phyloP scores from a whole-genome alignment of 2,113 vertebrate species.

The Shinisaurus crocodilurus region DNA sequence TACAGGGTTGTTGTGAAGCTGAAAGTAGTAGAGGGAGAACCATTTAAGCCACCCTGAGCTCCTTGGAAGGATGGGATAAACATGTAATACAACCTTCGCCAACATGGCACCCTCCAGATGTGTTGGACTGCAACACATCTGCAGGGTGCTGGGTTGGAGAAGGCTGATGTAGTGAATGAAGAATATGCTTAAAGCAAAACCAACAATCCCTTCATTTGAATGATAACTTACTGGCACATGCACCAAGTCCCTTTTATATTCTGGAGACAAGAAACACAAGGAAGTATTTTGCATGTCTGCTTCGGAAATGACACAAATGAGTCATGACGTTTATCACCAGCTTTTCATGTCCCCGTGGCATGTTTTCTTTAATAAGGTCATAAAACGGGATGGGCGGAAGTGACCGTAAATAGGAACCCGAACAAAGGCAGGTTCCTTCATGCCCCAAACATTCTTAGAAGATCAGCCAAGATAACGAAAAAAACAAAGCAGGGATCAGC shows the following conservation, averaged over 20 bases:
- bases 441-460: neutral
- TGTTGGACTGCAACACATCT: no score
- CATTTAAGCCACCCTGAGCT: neutral
- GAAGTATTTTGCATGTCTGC: neutral
- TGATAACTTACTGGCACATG: neutral
- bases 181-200: neutral
- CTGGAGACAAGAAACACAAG: neutral
- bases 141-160: no score
- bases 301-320: no score
- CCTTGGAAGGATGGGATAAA: neutral
- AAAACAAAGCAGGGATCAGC: neutral
- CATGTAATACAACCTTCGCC: no score
- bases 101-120: no score
- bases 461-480: neutral
- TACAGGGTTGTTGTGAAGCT: neutral
- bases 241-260: neutral
- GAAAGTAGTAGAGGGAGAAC: neutral
- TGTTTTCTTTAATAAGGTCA: neutral
- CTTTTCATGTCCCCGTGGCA: neutral
- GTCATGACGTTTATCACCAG: neutral
- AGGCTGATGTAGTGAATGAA: no score
- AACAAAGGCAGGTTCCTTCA: neutral
- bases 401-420: neutral
- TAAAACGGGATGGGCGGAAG: neutral
- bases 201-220: no score